Conservation (phyloP, 2,888 invertebrate species). For the Bursaphelenchus okinawaensis region DNA sequence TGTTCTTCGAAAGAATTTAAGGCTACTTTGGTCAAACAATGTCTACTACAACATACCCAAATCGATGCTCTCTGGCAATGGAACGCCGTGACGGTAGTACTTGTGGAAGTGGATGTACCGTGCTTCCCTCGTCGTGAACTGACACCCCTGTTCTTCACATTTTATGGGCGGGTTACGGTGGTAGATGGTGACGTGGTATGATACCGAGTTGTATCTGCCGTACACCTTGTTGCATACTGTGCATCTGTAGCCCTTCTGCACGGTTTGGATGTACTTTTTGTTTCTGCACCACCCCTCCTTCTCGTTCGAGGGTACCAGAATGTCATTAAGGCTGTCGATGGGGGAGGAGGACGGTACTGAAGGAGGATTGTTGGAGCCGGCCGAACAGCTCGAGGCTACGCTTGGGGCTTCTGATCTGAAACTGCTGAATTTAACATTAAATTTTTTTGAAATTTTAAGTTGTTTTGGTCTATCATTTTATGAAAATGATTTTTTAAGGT, state of each 20-base stretch:
- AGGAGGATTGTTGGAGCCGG: slow-evolving; percentile 2
- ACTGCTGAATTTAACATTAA: background rate
- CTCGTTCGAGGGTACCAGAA: slow-evolving; percentile 52
- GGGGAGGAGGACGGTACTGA: slow-evolving; percentile 6
- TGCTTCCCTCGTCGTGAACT: slow-evolving; percentile 48
- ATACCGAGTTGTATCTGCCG: slow-evolving; percentile 56
- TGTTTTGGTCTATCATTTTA: background rate
- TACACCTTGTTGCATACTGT: slow-evolving; percentile 55
- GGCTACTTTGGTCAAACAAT: background rate
- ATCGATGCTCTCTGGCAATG: slow-evolving; percentile 55
- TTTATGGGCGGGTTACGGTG: slow-evolving; percentile 58
- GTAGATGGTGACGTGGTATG: slow-evolving; percentile 58
- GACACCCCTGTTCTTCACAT: slow-evolving; percentile 55
- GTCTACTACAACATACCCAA: slow-evolving; percentile 46
- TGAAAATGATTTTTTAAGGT: too few relatives aligned
- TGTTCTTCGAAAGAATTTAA: background rate
- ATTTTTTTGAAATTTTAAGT: background rate
- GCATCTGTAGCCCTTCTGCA: slow-evolving; percentile 40
- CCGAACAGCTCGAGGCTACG: slow-evolving; percentile 13
- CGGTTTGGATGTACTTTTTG: slow-evolving; percentile 56
- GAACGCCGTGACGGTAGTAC: slow-evolving; percentile 55
- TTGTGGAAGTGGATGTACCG: slow-evolving; percentile 58
- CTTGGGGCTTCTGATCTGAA: slow-evolving; percentile 16
- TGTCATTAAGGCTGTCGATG: slow-evolving; percentile 37
- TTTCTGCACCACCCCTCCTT: slow-evolving; percentile 58